phyloP scores from a whole-genome alignment of 1,140 invertebrate species.

The Drosophila lowei region DNA sequence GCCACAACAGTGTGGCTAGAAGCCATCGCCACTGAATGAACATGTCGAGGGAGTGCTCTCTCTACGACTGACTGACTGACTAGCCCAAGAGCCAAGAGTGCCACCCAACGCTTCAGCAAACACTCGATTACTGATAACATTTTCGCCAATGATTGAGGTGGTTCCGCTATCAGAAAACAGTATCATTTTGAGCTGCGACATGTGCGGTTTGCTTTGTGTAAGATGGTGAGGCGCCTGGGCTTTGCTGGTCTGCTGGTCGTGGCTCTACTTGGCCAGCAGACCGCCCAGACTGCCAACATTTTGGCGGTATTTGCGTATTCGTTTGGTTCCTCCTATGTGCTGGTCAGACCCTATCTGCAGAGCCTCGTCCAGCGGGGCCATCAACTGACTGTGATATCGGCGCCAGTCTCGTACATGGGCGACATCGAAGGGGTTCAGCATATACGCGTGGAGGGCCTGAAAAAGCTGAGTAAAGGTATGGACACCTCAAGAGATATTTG shows the following conservation, averaged over 20 bases:
- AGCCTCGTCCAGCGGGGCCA: slow-evolving; percentile 43
- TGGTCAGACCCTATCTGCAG: slow-evolving; percentile 43
- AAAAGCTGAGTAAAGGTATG: slow-evolving; percentile 37
- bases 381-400: slow-evolving; percentile 52
- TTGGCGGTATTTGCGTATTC: slow-evolving; percentile 57
- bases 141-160: neutral
- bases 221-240: slow-evolving; percentile 11
- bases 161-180: slow-evolving; percentile 4
- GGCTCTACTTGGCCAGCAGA: slow-evolving; percentile 3
- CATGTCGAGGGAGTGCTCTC: slow-evolving; percentile 3
- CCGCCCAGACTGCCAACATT: slow-evolving; percentile 43
- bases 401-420: slow-evolving; percentile 1
- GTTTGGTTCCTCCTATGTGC: slow-evolving; percentile 28
- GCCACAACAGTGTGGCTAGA: neutral
- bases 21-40: slow-evolving; percentile 9
- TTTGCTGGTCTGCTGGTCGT: slow-evolving; percentile 24
- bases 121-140: slow-evolving; percentile 31
- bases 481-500: neutral
- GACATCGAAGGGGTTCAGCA: slow-evolving; percentile 54
- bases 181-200: slow-evolving; percentile 31
- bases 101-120: no score
- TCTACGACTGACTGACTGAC: neutral
- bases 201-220: slow-evolving; percentile 41
- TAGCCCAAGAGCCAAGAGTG: neutral
- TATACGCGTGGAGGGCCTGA: slow-evolving; percentile 42